Evolutionary conservation across 1,140 invertebrate genomes (phyloP), one percentile per base, ranked within the genome.

Genomic region (Philotrypesis tridentata): DNA sequence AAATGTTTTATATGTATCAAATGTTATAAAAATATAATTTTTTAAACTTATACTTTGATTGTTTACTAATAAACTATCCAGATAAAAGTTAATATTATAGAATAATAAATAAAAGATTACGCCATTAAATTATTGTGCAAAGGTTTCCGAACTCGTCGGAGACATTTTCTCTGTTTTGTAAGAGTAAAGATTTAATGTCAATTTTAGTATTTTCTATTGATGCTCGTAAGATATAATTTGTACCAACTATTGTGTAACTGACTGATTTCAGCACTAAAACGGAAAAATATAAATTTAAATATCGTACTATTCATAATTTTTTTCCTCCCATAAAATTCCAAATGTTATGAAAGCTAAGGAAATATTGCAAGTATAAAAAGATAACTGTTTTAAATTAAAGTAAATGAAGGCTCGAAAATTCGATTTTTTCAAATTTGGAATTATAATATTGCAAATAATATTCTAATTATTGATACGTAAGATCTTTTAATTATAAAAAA

Each of bases 91-190:
- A 27, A 37, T 33, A 21, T 70, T 33, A 70, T 31, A 17, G 23
- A 40, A 84, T 73, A 77, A 84, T 60, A 55, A 29, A 75, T 23
- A 68, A 81, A 83, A 67, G 55, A 68, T 61, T 84, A 80, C 27
- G 79, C 23, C 75, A 74, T 1, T 21, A 72, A 12, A 43, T 23
- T 68, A 67, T 86, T 85, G 83, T 81, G 85, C 55, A 85, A 87
- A 85, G 70, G 60, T 17, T 67, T 40, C 71, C 48, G 80, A 63
- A 33, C 81, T 82, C 70, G 40, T 78, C 78, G 8, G 76, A 75
- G 29, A 82, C 17, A 85, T 83, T 86, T 87, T 87, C 83, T 81
- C 78, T 83, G 70, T 86, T 84, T 85, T 83, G 82, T 75, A 86
- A 85, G 70, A 80, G 29, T 25, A 73, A 43, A 40, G 79, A 85